These are phyloP conservation scores for Phalangium opilio DNA, from an alignment of 2,888 invertebrate genomes.

Conservation along the genomic window DNA sequence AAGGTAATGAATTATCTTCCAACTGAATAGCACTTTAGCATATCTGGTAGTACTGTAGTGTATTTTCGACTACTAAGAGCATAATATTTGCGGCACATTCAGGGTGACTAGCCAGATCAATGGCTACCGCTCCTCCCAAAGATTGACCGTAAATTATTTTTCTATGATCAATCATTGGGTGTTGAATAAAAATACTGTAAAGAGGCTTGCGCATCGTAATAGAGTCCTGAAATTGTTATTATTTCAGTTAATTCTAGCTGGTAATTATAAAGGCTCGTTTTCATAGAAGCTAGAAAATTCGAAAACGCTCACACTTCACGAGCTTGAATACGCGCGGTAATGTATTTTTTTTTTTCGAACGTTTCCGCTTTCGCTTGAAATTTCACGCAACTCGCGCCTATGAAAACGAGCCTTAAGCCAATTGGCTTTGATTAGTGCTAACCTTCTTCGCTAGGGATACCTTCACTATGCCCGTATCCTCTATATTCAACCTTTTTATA, in stretches of 20 bases:
- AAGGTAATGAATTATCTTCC: conserved; percentile 53
- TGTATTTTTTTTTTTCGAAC: too few species aligned
- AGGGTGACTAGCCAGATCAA: conserved; percentile 61
- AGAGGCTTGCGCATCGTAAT: conserved; percentile 70
- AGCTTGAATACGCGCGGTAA: too few species aligned
- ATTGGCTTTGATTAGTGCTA: neutral
- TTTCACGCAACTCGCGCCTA: too few species aligned
- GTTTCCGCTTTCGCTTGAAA: too few species aligned
- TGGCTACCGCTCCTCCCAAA: conserved; percentile 80
- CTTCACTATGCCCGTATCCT: conserved; percentile 81
- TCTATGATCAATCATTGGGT: conserved; percentile 64
- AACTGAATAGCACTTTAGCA: conserved; percentile 67
- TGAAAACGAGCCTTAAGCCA: too few species aligned
- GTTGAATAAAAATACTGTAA: conserved; percentile 64
- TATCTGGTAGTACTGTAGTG: conserved; percentile 86
- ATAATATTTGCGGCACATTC: conserved; percentile 63
- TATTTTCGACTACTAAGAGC: conserved; percentile 82
- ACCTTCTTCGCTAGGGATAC: conserved; percentile 66
- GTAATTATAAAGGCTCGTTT: too few species aligned
- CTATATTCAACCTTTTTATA: conserved; percentile 58
- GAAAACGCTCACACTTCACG: too few species aligned
- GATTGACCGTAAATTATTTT: conserved; percentile 76
- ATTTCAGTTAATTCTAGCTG: too few species aligned
- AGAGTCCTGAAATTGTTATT: conserved; percentile 49
- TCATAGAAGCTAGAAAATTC: too few species aligned